These are phyloP conservation scores for Bradypus variegatus DNA, from an alignment of 2,797 vertebrate species.

Conservation along the genomic window DNA sequence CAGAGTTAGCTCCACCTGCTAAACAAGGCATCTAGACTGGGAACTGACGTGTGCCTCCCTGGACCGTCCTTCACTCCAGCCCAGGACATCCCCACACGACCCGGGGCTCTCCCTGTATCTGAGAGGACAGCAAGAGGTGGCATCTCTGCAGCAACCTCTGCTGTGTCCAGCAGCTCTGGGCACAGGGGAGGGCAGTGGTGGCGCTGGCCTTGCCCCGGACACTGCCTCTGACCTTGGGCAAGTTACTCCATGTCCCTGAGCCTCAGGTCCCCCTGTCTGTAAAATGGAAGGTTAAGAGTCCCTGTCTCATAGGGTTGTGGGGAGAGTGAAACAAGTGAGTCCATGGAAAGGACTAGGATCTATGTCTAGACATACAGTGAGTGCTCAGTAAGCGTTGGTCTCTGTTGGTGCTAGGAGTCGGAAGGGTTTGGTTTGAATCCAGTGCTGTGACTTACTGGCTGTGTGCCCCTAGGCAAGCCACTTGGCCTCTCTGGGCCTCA, in stretches of 20 bases:
- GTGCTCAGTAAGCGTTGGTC: neutral
- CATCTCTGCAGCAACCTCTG: neutral
- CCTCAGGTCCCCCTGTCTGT: neutral
- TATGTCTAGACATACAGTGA: neutral
- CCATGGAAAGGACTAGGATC: neutral
- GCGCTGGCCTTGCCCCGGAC: neutral
- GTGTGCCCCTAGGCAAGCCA: neutral
- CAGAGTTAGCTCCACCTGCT: neutral
- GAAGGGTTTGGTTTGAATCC: neutral
- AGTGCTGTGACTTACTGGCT: neutral
- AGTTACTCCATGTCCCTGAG: neutral
- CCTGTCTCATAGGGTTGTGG: neutral
- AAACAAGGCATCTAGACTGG: neutral
- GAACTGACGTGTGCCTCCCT: neutral
- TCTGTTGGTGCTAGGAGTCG: neutral
- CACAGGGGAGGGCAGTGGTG: neutral
- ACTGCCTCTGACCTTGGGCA: neutral
- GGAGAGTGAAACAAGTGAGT: neutral
- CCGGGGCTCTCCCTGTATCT: neutral
- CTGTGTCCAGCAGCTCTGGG: neutral
- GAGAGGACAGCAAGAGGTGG: neutral
- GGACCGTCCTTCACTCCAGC: neutral
- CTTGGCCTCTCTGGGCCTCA: slow-evolving; percentile 13
- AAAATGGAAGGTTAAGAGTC: neutral
- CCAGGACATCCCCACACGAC: neutral